A percentile compares a stretch with the other conserved stretches of the same genome.
Evolutionary conservation across 2,797 vertebrate species (phyloP).

Genomic region (Dromococcyx pavoninus): DNA sequence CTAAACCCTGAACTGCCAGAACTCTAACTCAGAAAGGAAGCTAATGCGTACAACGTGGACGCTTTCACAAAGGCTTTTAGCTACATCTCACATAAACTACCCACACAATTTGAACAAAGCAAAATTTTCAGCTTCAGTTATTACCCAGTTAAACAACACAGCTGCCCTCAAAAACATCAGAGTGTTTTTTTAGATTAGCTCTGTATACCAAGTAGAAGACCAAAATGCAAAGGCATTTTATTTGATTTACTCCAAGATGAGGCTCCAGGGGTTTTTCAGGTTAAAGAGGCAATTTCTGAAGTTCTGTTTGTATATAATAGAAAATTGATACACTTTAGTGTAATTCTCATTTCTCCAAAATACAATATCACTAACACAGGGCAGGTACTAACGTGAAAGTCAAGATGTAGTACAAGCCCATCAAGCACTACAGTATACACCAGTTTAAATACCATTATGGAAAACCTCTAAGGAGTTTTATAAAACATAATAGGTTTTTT

Average conservation of each 20-base stretch:
- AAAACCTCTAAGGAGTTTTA: background rate
- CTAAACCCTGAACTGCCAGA: background rate
- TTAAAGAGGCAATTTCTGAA: slow-evolving; percentile 21
- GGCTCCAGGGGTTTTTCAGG: background rate
- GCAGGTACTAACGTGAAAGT: background rate
- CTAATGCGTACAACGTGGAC: background rate
- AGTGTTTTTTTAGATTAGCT: background rate
- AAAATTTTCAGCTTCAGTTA: background rate
- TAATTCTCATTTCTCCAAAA: background rate
- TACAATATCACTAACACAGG: background rate
- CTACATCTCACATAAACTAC: background rate
- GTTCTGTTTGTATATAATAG: slow-evolving; percentile 1
- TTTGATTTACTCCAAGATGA: slow-evolving; percentile 3
- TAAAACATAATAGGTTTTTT: background rate
- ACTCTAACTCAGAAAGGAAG: background rate
- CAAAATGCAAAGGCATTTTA: slow-evolving; percentile 32
- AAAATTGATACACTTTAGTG: slow-evolving; percentile 19
- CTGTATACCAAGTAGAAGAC: background rate
- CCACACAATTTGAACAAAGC: background rate
- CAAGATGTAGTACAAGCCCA: background rate
- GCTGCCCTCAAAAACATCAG: background rate
- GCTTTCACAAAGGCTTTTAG: background rate
- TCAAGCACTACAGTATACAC: background rate
- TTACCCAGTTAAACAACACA: background rate
- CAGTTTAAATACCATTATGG: background rate